Conservation (phyloP, 2,797 vertebrate species). For the Parauchenoglanis punctatus region DNA sequence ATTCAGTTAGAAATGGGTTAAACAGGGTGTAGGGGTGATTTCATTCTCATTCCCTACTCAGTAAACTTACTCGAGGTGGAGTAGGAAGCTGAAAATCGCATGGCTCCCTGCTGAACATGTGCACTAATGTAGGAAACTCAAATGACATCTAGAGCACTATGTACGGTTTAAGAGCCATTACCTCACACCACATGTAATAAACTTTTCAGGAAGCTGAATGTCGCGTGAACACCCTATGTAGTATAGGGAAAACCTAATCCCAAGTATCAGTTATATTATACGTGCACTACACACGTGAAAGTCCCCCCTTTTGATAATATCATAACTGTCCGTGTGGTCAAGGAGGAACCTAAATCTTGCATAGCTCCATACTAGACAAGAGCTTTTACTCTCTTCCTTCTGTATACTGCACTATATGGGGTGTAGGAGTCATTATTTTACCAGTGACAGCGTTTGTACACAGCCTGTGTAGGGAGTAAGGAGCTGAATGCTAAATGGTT, state of each 20-base stretch:
- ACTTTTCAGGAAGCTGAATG: neutral
- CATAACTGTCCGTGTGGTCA: neutral
- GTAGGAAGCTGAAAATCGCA: neutral
- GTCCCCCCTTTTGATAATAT: neutral
- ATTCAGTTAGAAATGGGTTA: neutral
- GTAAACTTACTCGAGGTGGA: conserved; percentile 15
- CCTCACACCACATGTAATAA: neutral
- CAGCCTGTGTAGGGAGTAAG: neutral
- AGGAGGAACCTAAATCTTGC: neutral
- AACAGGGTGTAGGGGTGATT: neutral
- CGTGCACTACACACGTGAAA: neutral
- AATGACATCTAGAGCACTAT: neutral
- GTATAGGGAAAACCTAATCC: neutral
- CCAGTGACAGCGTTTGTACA: neutral
- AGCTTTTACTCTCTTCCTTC: neutral
- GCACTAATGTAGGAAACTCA: neutral
- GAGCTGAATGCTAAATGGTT: conserved; percentile 8
- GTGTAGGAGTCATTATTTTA: neutral
- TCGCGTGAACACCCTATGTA: neutral
- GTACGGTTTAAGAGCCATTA: neutral
- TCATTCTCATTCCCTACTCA: neutral
- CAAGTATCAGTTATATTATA: neutral
- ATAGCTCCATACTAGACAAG: neutral
- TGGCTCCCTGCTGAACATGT: conserved; percentile 2
- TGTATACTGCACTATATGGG: neutral